These are phyloP conservation scores for Trichechus manatus DNA, from an alignment of 2,113 vertebrate species.

Conservation along the genomic window DNA sequence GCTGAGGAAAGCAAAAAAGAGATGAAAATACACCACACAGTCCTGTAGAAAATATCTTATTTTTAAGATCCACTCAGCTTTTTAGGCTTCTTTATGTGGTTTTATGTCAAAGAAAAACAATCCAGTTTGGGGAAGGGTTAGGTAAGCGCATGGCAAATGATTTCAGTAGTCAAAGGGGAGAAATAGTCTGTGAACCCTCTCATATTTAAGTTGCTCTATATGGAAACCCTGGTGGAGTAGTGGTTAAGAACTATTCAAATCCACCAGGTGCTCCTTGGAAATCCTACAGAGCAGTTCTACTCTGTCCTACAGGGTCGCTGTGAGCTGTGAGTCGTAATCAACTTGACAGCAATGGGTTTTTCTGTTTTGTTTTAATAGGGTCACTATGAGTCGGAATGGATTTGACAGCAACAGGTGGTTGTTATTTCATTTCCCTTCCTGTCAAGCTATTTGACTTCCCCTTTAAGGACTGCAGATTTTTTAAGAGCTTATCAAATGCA, in stretches of 20 bases:
- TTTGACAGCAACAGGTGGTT: background rate
- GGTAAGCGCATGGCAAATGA: background rate
- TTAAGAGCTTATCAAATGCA: constrained; percentile 31
- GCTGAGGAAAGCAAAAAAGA: background rate
- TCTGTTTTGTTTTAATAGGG: background rate
- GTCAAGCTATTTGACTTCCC: background rate
- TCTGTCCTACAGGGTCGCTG: no score
- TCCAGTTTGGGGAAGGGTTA: background rate
- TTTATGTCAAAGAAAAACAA: background rate
- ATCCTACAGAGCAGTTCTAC: no score
- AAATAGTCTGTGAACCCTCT: background rate
- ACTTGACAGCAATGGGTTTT: no score
- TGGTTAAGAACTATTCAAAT: no score
- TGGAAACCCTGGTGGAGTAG: no score
- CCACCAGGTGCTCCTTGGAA: no score
- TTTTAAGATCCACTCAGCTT: background rate
- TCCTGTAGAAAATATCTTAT: background rate
- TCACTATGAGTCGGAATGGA: background rate
- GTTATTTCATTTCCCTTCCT: background rate
- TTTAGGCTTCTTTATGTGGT: background rate
- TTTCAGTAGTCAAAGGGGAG: background rate
- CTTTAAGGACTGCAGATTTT: background rate
- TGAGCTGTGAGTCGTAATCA: no score
- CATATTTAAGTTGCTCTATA: background rate
- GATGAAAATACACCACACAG: background rate